Base-by-base conservation (phyloP, 2,888 invertebrate genomes). In the Euzophera pinguis region DNA sequence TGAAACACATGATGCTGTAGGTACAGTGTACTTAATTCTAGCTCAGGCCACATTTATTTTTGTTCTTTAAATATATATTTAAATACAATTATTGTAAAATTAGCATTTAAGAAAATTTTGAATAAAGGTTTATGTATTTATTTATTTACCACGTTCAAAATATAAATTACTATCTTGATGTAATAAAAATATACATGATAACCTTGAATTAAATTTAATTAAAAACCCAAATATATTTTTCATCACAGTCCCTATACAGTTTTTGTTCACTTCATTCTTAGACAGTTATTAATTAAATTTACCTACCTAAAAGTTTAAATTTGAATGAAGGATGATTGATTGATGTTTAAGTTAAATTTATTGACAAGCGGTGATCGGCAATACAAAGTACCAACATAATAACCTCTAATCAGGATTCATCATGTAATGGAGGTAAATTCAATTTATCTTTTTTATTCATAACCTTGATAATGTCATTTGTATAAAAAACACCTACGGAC, bases 401-500 rank as follows among this genome's bases (percentile, higher is more conserved):
- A 27, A 53, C 37, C 37, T 50, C n/a, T 39, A 39, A 50, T 48
- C 37, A 50, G 38, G 29, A 50, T 41, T 16, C 22, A 29, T 50
- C 29, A n/a, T 32, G 14, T 39, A n/a, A 27, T 39, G 1, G 13
- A 29, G 29, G 7, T 39, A 27, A 50, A 45, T 34, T 50, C 29
- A 39, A 50, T 39, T 27, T 29, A 12, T 10, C 22, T 22, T 22
- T 22, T 22, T 22, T 22, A 22, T 22, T 22, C 22, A 22, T 3
- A 2, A 22, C 2, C 22, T 5, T 22, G 22, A 22, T 22, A 22
- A 22, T 22, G 22, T 3, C 22, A 22, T 3, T n/a, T n/a, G n/a
- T 22, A 22, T 22, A 2, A 22, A 3, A 22, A 22, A 22, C 22
- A 22, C n/a, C n/a, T n/a, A n/a, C n/a, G n/a, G n/a, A n/a, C n/a